A percentile compares a stretch with the other conserved stretches of the same genome.
These are phyloP conservation scores for Caenorhabditis remanei DNA, from an alignment of 1,140 invertebrate genomes.

Conservation along the genomic window DNA sequence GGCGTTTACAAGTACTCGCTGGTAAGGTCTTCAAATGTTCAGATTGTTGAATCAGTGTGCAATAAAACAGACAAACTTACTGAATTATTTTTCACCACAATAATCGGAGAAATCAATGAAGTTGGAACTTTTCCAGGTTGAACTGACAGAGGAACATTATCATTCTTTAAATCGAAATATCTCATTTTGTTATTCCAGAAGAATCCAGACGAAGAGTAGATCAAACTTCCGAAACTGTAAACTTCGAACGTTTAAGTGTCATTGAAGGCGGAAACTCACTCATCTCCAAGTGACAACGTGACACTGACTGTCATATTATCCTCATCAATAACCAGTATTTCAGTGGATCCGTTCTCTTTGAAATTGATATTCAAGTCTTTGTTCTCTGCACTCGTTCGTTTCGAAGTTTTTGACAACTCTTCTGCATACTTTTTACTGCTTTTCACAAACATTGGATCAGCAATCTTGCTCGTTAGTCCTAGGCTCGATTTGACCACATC, in stretches of 20 bases:
- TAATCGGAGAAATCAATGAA: not conserved
- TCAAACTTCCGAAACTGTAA: slow-evolving; percentile 16
- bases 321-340: slow-evolving; percentile 28
- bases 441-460: slow-evolving; percentile 42
- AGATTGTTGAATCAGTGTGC: not conserved
- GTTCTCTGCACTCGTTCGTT: not conserved
- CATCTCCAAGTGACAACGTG: slow-evolving; percentile 18
- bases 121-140: slow-evolving; percentile 47
- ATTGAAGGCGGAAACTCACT: not conserved
- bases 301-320: slow-evolving; percentile 51
- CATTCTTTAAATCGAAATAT: slow-evolving; percentile 35
- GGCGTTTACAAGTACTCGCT: too few species aligned
- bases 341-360: slow-evolving; percentile 24
- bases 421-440: slow-evolving; percentile 18
- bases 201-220: slow-evolving; percentile 11
- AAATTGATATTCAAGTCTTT: not conserved
- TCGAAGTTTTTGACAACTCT: slow-evolving; percentile 26
- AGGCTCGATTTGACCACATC: not conserved
- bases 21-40: too few species aligned
- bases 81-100: slow-evolving; percentile 30
- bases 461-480: not conserved
- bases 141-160: slow-evolving; percentile 7
- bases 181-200: slow-evolving; percentile 46
- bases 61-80: not conserved
- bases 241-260: not conserved